Evolutionary conservation across 2,797 vertebrate genomes (phyloP), one percentile per base, ranked within the genome.

Genomic region (Anisognathus igniventris): DNA sequence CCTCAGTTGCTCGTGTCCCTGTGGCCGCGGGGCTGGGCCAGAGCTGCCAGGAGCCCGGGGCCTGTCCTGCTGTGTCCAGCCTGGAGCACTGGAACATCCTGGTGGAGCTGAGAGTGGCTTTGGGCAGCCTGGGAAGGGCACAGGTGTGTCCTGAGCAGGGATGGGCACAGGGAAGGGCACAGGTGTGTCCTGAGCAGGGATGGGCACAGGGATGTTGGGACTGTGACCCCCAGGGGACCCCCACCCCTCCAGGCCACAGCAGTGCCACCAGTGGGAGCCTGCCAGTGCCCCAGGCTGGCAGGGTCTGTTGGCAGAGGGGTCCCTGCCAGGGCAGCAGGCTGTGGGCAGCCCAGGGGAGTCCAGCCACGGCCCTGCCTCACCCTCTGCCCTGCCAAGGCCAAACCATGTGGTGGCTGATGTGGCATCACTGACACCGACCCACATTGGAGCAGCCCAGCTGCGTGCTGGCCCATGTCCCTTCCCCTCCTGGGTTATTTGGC

Each of bases 41-140:
- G 88, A 11, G 45, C 68, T 3, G 40, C 24, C 1, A 3, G 64
- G 73, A 16, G 28, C 33, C 4, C 2, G 23, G 21, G 1, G 16
- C 14, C 42, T 44, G 1, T 8, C 61, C 72, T 1, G 7, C 2
- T 12, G 37, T 28, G 84, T 25, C 27, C 74, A 10, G 64, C 3
- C 62, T 0, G 0, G 47, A 64, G 75, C 65, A 2, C 4, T 3
- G 3, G 27, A 16, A 19, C 6, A 7, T 35, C 33, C 56, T 0
- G 4, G 10, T 1, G 17, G 54, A 40, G 78, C 37, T 0, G 0
- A 6, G 28, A 0, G 16, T 0, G 14, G 23, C 51, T 7, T 1
- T 6, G 5, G 42, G 86, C 17, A 51, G 54, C 33, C 1, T 2
- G 24, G 17, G 42, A 3, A 23, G 10, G 47, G 47, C 47, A 48